These are phyloP conservation scores for Denticeps clupeoides DNA, from an alignment of 2,797 vertebrate genomes.

Conservation along the genomic window DNA sequence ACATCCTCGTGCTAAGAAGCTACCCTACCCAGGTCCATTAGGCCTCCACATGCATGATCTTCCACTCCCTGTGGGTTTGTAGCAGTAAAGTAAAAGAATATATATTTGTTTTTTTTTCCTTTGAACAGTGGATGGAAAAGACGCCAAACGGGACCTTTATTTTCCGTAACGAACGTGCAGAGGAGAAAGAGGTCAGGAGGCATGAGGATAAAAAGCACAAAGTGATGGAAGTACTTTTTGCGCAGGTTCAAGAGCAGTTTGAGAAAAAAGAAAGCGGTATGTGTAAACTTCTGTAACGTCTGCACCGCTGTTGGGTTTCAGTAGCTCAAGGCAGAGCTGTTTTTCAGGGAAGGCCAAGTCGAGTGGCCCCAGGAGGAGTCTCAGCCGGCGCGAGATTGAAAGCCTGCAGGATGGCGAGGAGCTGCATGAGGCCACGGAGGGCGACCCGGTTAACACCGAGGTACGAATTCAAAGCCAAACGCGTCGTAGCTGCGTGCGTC, in stretches of 20 bases:
- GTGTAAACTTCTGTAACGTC: no score
- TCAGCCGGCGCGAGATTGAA: constrained; percentile 62
- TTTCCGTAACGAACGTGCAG: constrained; percentile 78
- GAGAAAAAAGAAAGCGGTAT: constrained; percentile 73
- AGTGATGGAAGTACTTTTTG: constrained; percentile 69
- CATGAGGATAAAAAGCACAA: constrained; percentile 63
- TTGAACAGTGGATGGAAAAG: constrained; percentile 87
- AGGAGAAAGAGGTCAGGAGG: constrained; percentile 73
- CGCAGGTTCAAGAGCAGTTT: constrained; percentile 73
- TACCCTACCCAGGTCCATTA: constrained; percentile 78
- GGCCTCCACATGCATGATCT: not conserved
- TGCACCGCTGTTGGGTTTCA: not conserved
- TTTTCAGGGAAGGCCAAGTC: constrained; percentile 43
- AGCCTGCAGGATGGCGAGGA: constrained; percentile 81
- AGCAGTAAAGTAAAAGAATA: not conserved
- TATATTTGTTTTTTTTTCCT: not conserved
- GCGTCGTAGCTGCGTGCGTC: no score
- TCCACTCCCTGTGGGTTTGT: no score
- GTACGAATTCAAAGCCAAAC: constrained; percentile 41
- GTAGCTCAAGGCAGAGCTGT: not conserved
- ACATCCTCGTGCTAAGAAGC: constrained; percentile 75
- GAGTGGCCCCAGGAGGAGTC: constrained; percentile 34
- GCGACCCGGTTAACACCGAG: constrained; percentile 72
- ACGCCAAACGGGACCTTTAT: constrained; percentile 62
- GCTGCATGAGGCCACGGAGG: constrained; percentile 75